Conservation (phyloP, 2,888 invertebrate genomes). For the Myopa tessellatipennis region DNA sequence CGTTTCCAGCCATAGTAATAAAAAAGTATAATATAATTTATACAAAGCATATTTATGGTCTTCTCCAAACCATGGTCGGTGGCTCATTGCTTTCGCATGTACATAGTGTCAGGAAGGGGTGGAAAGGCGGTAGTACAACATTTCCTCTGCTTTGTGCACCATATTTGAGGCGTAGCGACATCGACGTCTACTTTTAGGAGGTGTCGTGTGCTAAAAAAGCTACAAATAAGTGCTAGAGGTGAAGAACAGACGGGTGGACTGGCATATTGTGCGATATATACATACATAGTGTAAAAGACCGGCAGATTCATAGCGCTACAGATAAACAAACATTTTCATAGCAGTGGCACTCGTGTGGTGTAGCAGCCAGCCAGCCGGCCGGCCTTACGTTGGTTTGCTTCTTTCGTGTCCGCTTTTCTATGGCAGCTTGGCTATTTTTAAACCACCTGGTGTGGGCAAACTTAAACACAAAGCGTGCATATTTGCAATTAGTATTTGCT, state of each 20-base stretch:
- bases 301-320: neutral
- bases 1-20: neutral
- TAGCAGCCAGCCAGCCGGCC: too few species aligned
- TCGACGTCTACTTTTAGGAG: constrained; percentile 21
- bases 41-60: neutral
- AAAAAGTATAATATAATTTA: constrained; percentile 10
- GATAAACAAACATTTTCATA: neutral
- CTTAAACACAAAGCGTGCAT: neutral
- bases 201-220: constrained; percentile 3
- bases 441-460: neutral
- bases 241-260: constrained; percentile 6
- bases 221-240: neutral
- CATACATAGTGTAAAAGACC: neutral
- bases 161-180: constrained; percentile 27
- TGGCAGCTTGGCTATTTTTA: neutral
- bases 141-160: constrained; percentile 43
- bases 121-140: neutral
- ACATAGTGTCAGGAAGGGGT: too few species aligned
- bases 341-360: too few species aligned
- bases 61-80: neutral
- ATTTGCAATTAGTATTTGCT: too few species aligned
- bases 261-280: neutral
- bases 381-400: too few species aligned
- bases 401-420: neutral
- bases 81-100: too few species aligned